Percentiles rank a stretch among this genome's conserved stretches.
Conservation (phyloP, 2,888 invertebrate genomes). For the Sphaerophoria taeniata region DNA sequence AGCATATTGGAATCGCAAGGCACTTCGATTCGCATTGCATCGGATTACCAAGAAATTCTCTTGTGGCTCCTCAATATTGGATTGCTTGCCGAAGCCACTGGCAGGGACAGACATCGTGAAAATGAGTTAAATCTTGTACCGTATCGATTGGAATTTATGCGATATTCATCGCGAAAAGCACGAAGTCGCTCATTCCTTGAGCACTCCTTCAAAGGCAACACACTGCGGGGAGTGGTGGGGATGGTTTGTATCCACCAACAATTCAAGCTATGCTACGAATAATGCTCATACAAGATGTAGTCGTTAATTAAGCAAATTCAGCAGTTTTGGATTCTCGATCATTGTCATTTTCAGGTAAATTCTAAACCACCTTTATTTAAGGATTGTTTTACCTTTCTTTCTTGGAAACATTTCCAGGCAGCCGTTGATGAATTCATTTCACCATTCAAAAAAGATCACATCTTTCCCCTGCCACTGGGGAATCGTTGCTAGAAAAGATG, state of each 20-base stretch:
- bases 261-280: slow-evolving; percentile 90
- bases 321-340: slow-evolving; percentile 95
- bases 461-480: slow-evolving; percentile 79
- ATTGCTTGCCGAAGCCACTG: slow-evolving; percentile 87
- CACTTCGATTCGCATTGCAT: slow-evolving; percentile 87
- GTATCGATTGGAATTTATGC: slow-evolving; percentile 76
- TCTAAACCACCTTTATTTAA: no score
- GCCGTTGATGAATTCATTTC: slow-evolving; percentile 80
- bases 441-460: slow-evolving; percentile 77
- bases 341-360: slow-evolving; percentile 90
- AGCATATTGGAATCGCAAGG: slow-evolving; percentile 81
- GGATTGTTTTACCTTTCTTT: not conserved
- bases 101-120: slow-evolving; percentile 47
- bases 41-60: slow-evolving; percentile 87
- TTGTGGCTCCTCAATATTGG: slow-evolving; percentile 85
- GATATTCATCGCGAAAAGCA: slow-evolving; percentile 76
- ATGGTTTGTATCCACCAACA: slow-evolving; percentile 91
- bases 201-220: slow-evolving; percentile 84
- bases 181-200: slow-evolving; percentile 78
- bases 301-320: slow-evolving; percentile 91
- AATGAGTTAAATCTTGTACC: slow-evolving; percentile 74
- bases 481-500: slow-evolving; percentile 78
- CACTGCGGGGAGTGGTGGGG: slow-evolving; percentile 85
- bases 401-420: slow-evolving; percentile 69
- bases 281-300: slow-evolving; percentile 88